Evolutionary conservation across 1,140 invertebrate species (phyloP).

Genomic region (Drosophila parvula): DNA sequence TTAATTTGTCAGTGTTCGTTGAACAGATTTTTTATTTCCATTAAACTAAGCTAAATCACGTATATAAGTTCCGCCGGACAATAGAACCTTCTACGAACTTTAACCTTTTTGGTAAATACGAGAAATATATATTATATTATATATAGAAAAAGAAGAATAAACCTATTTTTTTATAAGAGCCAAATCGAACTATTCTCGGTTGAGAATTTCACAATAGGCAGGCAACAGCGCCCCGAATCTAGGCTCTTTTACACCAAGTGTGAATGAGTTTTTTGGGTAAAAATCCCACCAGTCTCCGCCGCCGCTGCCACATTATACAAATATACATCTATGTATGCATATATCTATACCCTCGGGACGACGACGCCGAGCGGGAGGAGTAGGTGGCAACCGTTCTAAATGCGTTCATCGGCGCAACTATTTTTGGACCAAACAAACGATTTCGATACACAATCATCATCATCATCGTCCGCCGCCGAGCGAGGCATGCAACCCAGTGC

Average conservation of each 20-base stretch:
- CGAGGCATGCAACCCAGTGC: slow-evolving; percentile 54
- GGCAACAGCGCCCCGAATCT: background rate
- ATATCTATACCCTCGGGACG: slow-evolving; percentile 30
- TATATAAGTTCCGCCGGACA: background rate
- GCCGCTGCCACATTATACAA: slow-evolving; percentile 19
- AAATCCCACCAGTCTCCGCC: slow-evolving; percentile 29
- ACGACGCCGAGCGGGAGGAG: slow-evolving; percentile 13
- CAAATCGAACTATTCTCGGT: slow-evolving; percentile 39
- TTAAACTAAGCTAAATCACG: background rate
- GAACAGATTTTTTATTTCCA: slow-evolving; percentile 11
- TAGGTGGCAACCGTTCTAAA: slow-evolving; percentile 64
- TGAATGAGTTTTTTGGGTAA: slow-evolving; percentile 61
- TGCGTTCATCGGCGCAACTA: slow-evolving; percentile 74
- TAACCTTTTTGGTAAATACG: slow-evolving; percentile 19
- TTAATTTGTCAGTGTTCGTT: background rate
- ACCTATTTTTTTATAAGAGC: background rate
- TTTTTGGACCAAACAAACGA: slow-evolving; percentile 79
- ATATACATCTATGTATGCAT: slow-evolving; percentile 35
- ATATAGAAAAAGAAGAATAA: no score
- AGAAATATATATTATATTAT: no score
- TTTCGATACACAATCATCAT: slow-evolving; percentile 66
- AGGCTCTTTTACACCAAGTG: slow-evolving; percentile 60
- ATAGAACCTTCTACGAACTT: slow-evolving; percentile 3
- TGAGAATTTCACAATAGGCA: slow-evolving; percentile 60
- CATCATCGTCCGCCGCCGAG: slow-evolving; percentile 19